phyloP scores from a whole-genome alignment of 2,113 vertebrate species.

The Zosterops hypoxanthus region DNA sequence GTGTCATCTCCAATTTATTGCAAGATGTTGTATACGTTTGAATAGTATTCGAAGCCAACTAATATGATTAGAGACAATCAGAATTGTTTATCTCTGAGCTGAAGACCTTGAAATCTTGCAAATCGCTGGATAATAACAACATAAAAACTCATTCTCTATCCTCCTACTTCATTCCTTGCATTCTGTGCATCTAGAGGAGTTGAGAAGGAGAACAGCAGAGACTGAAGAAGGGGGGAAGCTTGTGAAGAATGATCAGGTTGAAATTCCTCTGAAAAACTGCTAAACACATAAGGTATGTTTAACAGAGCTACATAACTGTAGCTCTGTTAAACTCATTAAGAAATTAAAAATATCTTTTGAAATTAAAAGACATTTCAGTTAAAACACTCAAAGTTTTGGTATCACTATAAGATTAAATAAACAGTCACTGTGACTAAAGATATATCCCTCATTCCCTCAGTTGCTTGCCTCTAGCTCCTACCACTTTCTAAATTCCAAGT shows the following conservation, averaged over 20 bases:
- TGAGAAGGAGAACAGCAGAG: not conserved
- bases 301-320: not conserved
- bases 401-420: not conserved
- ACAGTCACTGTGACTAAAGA: not conserved
- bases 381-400: not conserved
- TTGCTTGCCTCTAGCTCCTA: not conserved
- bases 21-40: not conserved
- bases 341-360: not conserved
- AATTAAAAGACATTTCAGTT: not conserved
- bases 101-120: not conserved
- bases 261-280: not conserved
- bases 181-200: not conserved
- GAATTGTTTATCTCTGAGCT: not conserved
- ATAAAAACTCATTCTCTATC: not conserved
- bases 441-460: not conserved
- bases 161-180: fast-evolving
- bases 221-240: fast-evolving
- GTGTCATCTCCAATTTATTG: not conserved
- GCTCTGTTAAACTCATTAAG: not conserved
- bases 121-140: not conserved
- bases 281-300: not conserved
- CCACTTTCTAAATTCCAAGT: not conserved
- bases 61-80: not conserved
- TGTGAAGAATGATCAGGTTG: not conserved
- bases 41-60: not conserved